Base-by-base conservation (phyloP, 2,888 invertebrate species). In the Listrodromus nycthemerus region DNA sequence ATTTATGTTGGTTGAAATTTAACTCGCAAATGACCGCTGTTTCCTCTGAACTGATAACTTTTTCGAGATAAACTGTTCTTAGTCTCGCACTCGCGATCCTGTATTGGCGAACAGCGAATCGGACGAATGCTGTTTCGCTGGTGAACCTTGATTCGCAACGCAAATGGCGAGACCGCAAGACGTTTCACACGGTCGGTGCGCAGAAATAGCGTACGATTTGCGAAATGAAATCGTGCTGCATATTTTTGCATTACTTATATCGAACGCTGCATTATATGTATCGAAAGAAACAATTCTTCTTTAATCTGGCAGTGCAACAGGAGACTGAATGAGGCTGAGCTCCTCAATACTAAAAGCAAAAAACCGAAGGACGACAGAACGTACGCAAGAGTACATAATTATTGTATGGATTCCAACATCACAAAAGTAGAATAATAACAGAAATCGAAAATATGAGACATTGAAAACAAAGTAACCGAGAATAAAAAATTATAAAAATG, bases 1-100 rank as follows among this genome's bases (percentile, higher is more conserved):
- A 89, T 90, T 90, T 88, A 89, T 88, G 87, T 85, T 85, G 86
- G 88, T 89, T 88, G 88, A 85, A 85, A 75, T 73, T 77, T 52
- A 79, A 52, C 83, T 80, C 83, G 82, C 88, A 87, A 80, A 89
- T 89, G 86, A 85, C n/a, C 50, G 52, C 19, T 86, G 86, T 87
- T 86, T 89, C 83, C 85, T 82, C 83, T 75, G 85, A 75, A 76
- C 85, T 86, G 87, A 89, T 87, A 88, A 87, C 85, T 87, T 87
- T 87, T 83, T 83, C 82, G 80, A 86, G 89, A 90, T 86, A 88
- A 87, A 90, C 87, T 86, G 77, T 79, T 45, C 79, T 48, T 24
- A 67, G 65, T 79, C 74, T 50, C 45, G 30, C 33, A 27, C 16
- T 63, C 27, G 30, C 33, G 27, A 71, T 45, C 21, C 55, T 45